phyloP scores from a whole-genome alignment of 2,888 invertebrate genomes.

The Acholoe squamosa region DNA sequence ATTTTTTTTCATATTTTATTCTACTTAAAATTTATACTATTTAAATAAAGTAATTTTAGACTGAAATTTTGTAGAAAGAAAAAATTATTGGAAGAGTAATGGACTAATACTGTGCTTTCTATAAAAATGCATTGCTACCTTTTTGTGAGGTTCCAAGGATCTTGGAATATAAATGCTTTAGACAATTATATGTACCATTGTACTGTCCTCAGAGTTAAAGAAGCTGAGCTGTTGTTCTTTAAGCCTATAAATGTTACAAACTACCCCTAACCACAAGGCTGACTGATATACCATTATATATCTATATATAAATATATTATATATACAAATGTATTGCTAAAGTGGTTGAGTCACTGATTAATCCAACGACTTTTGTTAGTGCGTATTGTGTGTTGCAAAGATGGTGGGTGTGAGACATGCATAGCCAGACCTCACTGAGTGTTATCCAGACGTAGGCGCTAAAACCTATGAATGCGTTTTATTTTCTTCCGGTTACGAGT shows the following conservation, averaged over 20 bases:
- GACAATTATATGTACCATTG: not conserved
- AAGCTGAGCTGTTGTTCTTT: slow-evolving; percentile 32
- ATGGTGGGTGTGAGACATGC: slow-evolving; percentile 15
- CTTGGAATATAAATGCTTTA: not conserved
- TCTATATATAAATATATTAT: slow-evolving; percentile 35
- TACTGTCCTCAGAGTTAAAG: slow-evolving; percentile 22
- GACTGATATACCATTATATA: slow-evolving; percentile 45
- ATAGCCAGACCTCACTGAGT: not conserved
- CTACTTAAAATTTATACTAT: slow-evolving; percentile 50
- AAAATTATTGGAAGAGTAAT: slow-evolving; percentile 43
- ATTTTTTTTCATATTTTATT: slow-evolving; percentile 30
- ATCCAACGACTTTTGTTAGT: slow-evolving; percentile 41
- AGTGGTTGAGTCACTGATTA: slow-evolving; percentile 47
- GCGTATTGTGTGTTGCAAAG: slow-evolving; percentile 36
- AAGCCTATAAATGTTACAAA: slow-evolving; percentile 23
- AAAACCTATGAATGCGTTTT: not conserved
- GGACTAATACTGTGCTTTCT: slow-evolving; percentile 14
- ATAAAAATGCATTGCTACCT: not conserved
- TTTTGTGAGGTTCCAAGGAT: not conserved
- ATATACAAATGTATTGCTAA: slow-evolving; percentile 35
- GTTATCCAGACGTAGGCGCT: not conserved
- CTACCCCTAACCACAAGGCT: not conserved
- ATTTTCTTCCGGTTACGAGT: not conserved
- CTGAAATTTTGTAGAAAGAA: not conserved
- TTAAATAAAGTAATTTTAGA: slow-evolving; percentile 31